A percentile compares a stretch with the other conserved stretches of the same genome.
These are phyloP conservation scores for Drosophila anceps DNA, from an alignment of 2,888 invertebrate species.

Conservation along the genomic window DNA sequence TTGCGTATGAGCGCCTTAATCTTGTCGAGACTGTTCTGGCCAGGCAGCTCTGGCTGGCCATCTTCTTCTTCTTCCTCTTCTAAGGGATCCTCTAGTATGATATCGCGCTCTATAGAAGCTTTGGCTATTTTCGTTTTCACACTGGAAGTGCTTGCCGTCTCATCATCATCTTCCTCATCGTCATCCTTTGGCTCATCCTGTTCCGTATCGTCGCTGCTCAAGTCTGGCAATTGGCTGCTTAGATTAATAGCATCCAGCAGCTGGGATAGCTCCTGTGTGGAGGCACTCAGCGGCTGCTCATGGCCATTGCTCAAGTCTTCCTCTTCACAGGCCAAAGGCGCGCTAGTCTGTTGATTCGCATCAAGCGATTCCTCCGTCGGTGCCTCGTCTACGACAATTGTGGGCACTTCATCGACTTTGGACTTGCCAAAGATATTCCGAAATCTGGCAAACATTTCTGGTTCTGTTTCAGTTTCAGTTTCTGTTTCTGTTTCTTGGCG, in stretches of 20 bases:
- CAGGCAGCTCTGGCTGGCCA: background rate
- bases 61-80: slow-evolving; percentile 32
- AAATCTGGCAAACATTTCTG: slow-evolving; percentile 83
- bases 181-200: slow-evolving; percentile 30
- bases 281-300: slow-evolving; percentile 44
- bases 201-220: slow-evolving; percentile 46
- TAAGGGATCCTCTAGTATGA: slow-evolving; percentile 52
- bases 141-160: slow-evolving; percentile 70
- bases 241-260: slow-evolving; percentile 59
- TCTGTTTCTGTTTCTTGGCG: slow-evolving; percentile 8
- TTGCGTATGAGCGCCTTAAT: slow-evolving; percentile 71
- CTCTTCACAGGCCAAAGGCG: slow-evolving; percentile 65
- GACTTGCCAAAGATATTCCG: slow-evolving; percentile 82
- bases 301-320: slow-evolving; percentile 51
- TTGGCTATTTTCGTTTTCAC: slow-evolving; percentile 71
- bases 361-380: slow-evolving; percentile 17
- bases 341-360: slow-evolving; percentile 6
- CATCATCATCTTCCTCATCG: slow-evolving; percentile 56
- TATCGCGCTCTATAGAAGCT: slow-evolving; percentile 70
- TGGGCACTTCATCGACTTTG: slow-evolving; percentile 66
- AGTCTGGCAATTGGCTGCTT: slow-evolving; percentile 50
- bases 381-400: slow-evolving; percentile 59
- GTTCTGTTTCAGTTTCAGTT: slow-evolving; percentile 3
- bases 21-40: slow-evolving; percentile 50
- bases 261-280: slow-evolving; percentile 53